Evolutionary conservation across 2,797 vertebrate species (phyloP).

Genomic region (Vireo griseus): DNA sequence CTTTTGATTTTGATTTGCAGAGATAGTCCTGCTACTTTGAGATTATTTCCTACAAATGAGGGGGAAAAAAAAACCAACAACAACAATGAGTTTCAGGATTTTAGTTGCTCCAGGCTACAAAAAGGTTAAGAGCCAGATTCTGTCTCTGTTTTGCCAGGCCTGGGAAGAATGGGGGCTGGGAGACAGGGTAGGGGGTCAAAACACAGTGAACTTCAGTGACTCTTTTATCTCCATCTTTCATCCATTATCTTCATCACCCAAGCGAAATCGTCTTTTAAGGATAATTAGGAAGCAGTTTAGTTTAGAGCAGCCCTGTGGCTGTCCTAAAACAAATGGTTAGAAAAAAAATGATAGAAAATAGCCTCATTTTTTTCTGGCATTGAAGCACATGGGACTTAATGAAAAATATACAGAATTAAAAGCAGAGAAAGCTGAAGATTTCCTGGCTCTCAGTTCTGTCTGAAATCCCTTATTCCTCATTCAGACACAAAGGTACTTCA

Average conservation of each 20-base stretch:
- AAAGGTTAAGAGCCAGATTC: background rate
- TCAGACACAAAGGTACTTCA: background rate
- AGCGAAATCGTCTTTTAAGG: constrained; percentile 28
- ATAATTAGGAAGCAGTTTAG: constrained; percentile 27
- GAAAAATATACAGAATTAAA: constrained; percentile 33
- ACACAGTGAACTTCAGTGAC: background rate
- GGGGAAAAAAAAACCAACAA: background rate
- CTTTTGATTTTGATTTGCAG: background rate
- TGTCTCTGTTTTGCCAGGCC: background rate
- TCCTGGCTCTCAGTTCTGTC: background rate
- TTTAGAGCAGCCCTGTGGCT: constrained; percentile 6
- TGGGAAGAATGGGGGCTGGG: background rate
- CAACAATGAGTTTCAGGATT: background rate
- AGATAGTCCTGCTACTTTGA: background rate
- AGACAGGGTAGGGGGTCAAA: background rate
- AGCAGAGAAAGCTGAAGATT: background rate
- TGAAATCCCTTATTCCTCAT: background rate
- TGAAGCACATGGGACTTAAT: background rate
- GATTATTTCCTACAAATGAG: background rate
- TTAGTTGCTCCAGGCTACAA: background rate
- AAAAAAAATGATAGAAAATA: background rate
- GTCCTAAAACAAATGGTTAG: background rate
- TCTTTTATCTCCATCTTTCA: constrained; percentile 16
- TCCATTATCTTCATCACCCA: constrained; percentile 15
- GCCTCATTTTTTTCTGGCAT: background rate